Base-by-base conservation (phyloP, 2,113 vertebrate genomes). In the Cygnus atratus region DNA sequence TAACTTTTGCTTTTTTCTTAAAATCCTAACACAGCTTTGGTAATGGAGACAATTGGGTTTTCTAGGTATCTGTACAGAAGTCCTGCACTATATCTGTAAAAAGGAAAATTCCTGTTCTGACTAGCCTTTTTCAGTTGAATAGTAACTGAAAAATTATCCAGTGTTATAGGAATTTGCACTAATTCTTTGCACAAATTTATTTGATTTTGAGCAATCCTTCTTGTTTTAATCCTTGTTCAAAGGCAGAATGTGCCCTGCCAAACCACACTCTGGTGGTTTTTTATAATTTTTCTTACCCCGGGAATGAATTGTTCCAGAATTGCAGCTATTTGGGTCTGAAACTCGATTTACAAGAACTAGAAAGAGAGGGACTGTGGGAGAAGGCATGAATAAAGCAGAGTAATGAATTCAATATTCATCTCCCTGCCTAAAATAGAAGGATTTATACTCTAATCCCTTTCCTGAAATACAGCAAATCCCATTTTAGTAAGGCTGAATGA, bases 241-340 rank as follows among this genome's bases (percentile, higher is more conserved):
- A 82, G 72, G 62, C 39, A 59, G 52, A 74, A 46, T 10, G 16
- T 11, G 6, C 15, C n/a, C 33, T 84, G 73, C 68, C 73, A 84
- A 90, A 78, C 68, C 3, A 0, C 2, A 0, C 14, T 84, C 3
- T 57, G 26, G 31, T 33, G 46, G 5, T 1, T 13, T 29, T 22
- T 22, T 3, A 46, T 62, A 68, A 13, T 65, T 85, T 83, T 70
- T 31, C 9, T 86, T 39, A 44, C 19, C 12, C 48, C 57, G 17
- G 90, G 55, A 55, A 59, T 67, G n/a, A 92, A 72, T 90, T 90
- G 57, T 93, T 91, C 86, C 68, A 41, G 84, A 88, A 94, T 61
- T 84, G 48, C 48, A 90, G 70, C 43, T 81, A 21, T 78, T 88
- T 81, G 68, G 84, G 71, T 80, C 24, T 70, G 43, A 72, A 94